A percentile compares a stretch with the other conserved stretches of the same genome.
These are phyloP conservation scores for Eubucco bourcierii DNA, from an alignment of 2,113 vertebrate species.

Conservation along the genomic window DNA sequence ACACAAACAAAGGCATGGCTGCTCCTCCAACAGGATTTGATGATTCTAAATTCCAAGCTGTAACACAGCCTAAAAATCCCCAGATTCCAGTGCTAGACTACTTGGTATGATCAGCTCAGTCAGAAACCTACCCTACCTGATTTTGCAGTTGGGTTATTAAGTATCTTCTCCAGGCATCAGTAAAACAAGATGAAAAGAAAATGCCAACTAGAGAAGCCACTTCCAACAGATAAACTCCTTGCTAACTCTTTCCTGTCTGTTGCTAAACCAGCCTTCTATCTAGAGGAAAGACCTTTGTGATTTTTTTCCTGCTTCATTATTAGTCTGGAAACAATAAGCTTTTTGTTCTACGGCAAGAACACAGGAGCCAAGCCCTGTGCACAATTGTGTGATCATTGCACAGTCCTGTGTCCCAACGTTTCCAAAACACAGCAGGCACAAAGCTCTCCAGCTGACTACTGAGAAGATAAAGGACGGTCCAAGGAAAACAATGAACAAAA, in stretches of 20 bases:
- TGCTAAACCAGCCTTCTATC: constrained; percentile 67
- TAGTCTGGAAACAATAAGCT: constrained; percentile 74
- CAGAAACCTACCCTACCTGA: neutral
- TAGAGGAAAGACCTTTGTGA: constrained; percentile 70
- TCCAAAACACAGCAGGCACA: neutral
- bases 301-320: constrained; percentile 67
- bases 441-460: constrained; percentile 35
- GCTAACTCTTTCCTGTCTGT: constrained; percentile 4
- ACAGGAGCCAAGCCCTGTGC: constrained; percentile 48
- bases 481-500: constrained; percentile 44
- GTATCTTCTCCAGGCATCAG: neutral
- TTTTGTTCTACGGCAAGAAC: constrained; percentile 65
- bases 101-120: neutral
- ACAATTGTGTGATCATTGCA: constrained; percentile 80
- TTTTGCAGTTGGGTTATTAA: neutral
- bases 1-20: neutral
- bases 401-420: constrained; percentile 58
- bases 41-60: neutral
- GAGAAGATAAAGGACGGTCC: constrained; percentile 30
- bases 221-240: constrained; percentile 42
- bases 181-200: neutral
- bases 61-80: neutral
- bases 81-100: neutral
- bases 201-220: neutral
- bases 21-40: neutral